A percentile compares a stretch with the other conserved stretches of the same genome.
These are phyloP conservation scores for Martes flavigula DNA, from an alignment of 2,797 vertebrate species.

Conservation along the genomic window DNA sequence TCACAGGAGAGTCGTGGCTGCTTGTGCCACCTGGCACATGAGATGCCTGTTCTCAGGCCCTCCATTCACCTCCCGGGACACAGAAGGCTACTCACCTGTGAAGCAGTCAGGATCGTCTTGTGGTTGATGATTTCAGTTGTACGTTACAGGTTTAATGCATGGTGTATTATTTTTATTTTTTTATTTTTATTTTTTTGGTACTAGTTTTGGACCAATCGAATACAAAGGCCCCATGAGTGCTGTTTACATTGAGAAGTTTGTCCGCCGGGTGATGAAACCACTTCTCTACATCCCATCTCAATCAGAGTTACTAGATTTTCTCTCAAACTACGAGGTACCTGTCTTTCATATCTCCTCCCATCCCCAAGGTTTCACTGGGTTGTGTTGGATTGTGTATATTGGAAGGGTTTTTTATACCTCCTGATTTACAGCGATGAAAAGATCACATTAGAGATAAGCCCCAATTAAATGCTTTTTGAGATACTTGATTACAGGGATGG, in stretches of 20 bases:
- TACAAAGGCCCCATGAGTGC: conserved; percentile 96
- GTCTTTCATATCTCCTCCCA: conserved; percentile 76
- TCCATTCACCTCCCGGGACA: neutral
- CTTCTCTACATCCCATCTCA: conserved; percentile 95
- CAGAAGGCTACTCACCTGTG: neutral
- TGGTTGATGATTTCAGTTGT: conserved; percentile 55
- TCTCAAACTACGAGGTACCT: conserved; percentile 94
- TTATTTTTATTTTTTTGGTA: conserved; percentile 82
- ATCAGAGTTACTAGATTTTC: conserved; percentile 91
- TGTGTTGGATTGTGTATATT: conserved; percentile 44
- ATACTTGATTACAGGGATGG: neutral
- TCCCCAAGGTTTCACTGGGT: conserved; percentile 73
- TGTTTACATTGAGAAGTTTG: conserved; percentile 96
- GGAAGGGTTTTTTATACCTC: neutral
- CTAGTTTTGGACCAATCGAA: conserved; percentile 97
- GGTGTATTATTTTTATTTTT: conserved; percentile 72
- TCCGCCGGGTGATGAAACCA: conserved; percentile 94
- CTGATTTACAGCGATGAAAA: conserved; percentile 36
- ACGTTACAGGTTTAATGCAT: conserved; percentile 78
- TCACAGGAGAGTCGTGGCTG: neutral
- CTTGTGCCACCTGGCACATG: neutral
- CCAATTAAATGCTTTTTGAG: conserved; percentile 36
- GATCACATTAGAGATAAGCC: neutral
- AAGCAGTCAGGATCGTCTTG: neutral
- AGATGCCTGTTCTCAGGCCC: neutral